Evolutionary conservation across 1,140 invertebrate species (phyloP).

Genomic region (Dysdera silvatica): DNA sequence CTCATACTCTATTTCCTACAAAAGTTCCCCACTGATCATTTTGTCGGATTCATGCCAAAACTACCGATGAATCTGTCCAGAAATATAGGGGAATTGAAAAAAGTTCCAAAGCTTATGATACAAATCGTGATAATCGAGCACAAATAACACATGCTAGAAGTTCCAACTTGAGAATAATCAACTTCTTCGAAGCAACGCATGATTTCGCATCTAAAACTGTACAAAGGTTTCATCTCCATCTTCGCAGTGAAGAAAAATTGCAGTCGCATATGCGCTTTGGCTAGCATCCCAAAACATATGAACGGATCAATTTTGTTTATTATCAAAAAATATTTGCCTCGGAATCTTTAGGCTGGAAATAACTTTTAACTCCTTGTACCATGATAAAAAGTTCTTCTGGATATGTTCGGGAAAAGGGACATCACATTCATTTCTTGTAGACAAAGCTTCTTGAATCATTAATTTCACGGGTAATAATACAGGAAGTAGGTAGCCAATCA

Average conservation of each 20-base stretch:
- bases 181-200: not conserved
- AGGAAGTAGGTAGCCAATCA: conserved; percentile 14
- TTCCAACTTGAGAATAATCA: not conserved
- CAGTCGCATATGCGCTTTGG: not conserved
- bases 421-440: no score
- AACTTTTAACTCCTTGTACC: no score
- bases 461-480: conserved; percentile 1
- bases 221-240: not conserved
- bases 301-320: not conserved
- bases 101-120: not conserved
- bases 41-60: not conserved
- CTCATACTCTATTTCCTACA: not conserved
- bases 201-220: not conserved
- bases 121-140: not conserved
- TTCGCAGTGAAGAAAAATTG: not conserved
- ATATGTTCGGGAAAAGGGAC: no score
- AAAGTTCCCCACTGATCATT: not conserved
- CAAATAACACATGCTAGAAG: not conserved
- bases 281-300: not conserved
- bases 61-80: not conserved
- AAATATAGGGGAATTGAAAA: not conserved
- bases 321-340: not conserved
- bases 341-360: no score
- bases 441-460: conserved; percentile 1
- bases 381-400: no score